Conservation (phyloP, 2,888 invertebrate genomes). For the Glaucopsyche alexis region DNA sequence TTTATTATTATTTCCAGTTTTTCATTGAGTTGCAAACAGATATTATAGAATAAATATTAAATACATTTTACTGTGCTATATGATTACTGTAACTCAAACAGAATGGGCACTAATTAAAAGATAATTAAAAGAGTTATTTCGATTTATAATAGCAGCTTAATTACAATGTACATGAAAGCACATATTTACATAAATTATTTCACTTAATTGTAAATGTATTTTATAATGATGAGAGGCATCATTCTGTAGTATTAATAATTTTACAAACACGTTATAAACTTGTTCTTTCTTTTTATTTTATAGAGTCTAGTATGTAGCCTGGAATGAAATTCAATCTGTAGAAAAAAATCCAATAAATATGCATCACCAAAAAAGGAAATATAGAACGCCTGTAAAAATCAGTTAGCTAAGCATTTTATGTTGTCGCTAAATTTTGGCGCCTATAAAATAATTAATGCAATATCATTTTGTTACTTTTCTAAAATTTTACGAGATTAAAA, state of each 20-base stretch:
- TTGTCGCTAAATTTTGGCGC: no score
- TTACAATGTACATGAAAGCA: neutral
- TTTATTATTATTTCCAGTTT: neutral
- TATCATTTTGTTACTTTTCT: no score
- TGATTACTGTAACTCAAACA: slow-evolving; percentile 2
- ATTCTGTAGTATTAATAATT: neutral
- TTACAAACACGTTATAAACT: neutral
- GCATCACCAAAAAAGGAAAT: no score
- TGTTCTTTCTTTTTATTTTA: neutral
- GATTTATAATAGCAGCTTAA: slow-evolving; percentile 12
- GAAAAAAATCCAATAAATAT: no score
- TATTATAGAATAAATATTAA: neutral
- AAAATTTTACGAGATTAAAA: no score
- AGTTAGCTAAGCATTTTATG: no score
- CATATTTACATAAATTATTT: slow-evolving; percentile 23
- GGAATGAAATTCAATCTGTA: no score
- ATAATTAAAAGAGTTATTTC: slow-evolving; percentile 25
- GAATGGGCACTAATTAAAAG: slow-evolving; percentile 7
- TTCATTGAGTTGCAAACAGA: neutral
- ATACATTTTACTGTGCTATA: neutral
- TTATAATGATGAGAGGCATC: neutral
- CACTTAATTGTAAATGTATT: neutral
- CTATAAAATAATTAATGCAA: no score
- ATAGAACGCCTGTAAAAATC: no score
- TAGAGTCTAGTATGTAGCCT: no score